phyloP scores from a whole-genome alignment of 2,797 vertebrate genomes.

The Agapornis canus region DNA sequence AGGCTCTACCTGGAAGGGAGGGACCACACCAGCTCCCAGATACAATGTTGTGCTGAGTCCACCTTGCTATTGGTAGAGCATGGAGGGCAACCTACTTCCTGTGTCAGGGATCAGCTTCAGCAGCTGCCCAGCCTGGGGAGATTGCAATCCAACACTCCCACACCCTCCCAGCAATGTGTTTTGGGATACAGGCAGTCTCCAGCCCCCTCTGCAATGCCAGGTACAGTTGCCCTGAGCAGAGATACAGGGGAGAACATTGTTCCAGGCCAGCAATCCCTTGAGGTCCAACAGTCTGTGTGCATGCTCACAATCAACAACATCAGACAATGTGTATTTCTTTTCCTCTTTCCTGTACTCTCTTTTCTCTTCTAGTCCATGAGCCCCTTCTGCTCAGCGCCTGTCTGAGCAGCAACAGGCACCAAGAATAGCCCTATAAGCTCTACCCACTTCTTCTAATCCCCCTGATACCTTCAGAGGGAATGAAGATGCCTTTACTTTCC shows the following conservation, averaged over 20 bases:
- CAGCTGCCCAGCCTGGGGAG: background rate
- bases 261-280: background rate
- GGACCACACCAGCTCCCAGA: background rate
- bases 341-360: background rate
- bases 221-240: background rate
- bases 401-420: background rate
- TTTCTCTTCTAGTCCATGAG: background rate
- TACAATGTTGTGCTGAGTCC: rapidly evolving
- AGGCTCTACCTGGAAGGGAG: background rate
- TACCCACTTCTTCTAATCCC: background rate
- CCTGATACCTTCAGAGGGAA: background rate
- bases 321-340: background rate
- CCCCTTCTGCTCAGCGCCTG: background rate
- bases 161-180: background rate
- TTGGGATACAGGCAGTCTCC: background rate
- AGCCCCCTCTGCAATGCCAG: background rate
- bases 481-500: slow-evolving; percentile 5
- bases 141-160: background rate
- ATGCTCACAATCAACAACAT: background rate
- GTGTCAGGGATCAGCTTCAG: background rate
- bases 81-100: background rate
- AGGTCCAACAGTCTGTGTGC: background rate
- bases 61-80: background rate
- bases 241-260: rapidly evolving
- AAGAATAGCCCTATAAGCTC: slow-evolving; percentile 43